These are phyloP conservation scores for Trichosurus vulpecula DNA, from an alignment of 2,797 vertebrate genomes.

Conservation along the genomic window DNA sequence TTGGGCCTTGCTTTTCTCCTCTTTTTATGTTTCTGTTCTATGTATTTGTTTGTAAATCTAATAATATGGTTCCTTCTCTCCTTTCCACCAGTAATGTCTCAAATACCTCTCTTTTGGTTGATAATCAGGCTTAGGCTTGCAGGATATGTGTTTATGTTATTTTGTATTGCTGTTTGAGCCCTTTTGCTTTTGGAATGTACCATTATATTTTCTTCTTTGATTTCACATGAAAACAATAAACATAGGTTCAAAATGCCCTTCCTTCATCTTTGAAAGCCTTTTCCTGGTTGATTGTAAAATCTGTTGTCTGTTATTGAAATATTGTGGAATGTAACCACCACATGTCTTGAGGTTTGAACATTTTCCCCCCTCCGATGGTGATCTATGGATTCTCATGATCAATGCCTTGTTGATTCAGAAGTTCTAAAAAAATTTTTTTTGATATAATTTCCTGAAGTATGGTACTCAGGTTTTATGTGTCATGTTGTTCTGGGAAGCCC, in stretches of 20 bases:
- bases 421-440: background rate
- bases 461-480: background rate
- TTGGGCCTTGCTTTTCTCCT: background rate
- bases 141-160: background rate
- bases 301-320: background rate
- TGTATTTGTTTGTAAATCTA: background rate
- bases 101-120: background rate
- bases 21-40: background rate
- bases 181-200: background rate
- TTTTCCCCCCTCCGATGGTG: background rate
- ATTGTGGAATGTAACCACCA: background rate
- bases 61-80: background rate
- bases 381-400: background rate
- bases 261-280: background rate
- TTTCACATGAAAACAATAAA: background rate
- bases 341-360: background rate
- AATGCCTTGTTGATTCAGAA: background rate
- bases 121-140: background rate
- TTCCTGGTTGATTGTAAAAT: background rate
- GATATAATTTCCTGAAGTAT: background rate
- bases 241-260: background rate
- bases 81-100: background rate
- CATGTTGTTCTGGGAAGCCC: background rate
- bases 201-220: background rate
- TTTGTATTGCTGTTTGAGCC: background rate